phyloP scores from a whole-genome alignment of 2,113 vertebrate species.

The Phycodurus eques region DNA sequence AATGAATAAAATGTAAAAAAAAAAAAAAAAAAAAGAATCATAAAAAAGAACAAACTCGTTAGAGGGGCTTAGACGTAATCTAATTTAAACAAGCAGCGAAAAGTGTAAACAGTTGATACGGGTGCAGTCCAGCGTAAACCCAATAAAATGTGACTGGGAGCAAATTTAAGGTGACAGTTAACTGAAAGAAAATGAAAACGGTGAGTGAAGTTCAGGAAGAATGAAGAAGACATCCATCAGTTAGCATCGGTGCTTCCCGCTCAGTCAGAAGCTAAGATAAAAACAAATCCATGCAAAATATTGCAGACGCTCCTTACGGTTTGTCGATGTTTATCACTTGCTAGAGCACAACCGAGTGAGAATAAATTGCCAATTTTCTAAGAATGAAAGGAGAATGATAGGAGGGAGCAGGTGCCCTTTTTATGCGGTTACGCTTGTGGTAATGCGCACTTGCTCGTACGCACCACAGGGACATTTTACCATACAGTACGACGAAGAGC shows the following conservation, averaged over 20 bases:
- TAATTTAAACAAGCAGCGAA: too few species aligned
- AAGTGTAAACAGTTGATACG: too few species aligned
- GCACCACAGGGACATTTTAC: constrained; percentile 2
- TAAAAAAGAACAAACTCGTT: too few species aligned
- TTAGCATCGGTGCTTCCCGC: neutral
- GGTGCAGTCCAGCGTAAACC: neutral
- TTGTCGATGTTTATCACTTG: constrained; percentile 3
- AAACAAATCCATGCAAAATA: constrained; percentile 1
- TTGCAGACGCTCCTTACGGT: neutral
- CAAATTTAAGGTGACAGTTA: neutral
- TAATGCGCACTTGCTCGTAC: neutral
- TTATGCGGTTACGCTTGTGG: neutral
- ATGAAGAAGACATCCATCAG: constrained; percentile 1
- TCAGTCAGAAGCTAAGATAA: neutral
- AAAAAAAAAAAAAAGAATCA: too few species aligned
- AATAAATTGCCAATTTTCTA: constrained; percentile 22
- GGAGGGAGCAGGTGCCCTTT: neutral
- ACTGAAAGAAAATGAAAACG: neutral
- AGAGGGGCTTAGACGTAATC: too few species aligned
- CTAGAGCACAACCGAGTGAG: neutral
- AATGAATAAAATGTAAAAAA: too few species aligned
- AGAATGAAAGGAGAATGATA: neutral
- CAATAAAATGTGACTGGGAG: neutral
- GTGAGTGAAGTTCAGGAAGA: neutral
- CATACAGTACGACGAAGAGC: neutral